Evolutionary conservation across 1,140 invertebrate species (phyloP).

Genomic region (Melipona quadrifasciata): DNA sequence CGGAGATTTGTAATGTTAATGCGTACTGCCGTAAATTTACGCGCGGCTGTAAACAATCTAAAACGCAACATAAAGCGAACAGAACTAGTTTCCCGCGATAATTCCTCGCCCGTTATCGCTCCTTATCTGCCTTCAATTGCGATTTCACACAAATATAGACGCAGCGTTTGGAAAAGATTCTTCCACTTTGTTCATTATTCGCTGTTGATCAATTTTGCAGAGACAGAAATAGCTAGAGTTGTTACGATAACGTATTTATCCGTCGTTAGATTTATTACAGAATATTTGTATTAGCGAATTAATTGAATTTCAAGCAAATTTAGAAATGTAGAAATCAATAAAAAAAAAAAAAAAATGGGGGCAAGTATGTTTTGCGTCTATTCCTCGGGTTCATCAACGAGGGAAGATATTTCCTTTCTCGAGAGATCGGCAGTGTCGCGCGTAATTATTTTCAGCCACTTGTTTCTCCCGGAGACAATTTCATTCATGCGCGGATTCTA

Average conservation of each 20-base stretch:
- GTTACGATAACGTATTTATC: too few species aligned
- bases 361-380: neutral
- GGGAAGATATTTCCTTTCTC: neutral
- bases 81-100: neutral
- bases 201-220: too few species aligned
- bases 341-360: too few species aligned
- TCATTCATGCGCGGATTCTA: neutral
- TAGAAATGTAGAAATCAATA: too few species aligned
- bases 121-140: neutral
- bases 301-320: too few species aligned
- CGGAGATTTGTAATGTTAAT: slow-evolving; percentile 8
- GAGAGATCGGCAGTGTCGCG: neutral
- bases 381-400: neutral
- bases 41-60: neutral
- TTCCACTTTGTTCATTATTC: neutral
- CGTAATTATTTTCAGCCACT: neutral
- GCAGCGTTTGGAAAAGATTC: neutral
- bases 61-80: neutral
- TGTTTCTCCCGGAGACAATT: neutral
- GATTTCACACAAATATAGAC: neutral
- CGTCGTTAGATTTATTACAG: too few species aligned
- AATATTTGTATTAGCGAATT: too few species aligned
- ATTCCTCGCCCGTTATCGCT: neutral
- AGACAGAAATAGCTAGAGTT: too few species aligned
- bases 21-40: slow-evolving; percentile 1